Evolutionary conservation across 2,113 vertebrate genomes (phyloP), one percentile per base, ranked within the genome.

Genomic region (Actenoides hombroni): DNA sequence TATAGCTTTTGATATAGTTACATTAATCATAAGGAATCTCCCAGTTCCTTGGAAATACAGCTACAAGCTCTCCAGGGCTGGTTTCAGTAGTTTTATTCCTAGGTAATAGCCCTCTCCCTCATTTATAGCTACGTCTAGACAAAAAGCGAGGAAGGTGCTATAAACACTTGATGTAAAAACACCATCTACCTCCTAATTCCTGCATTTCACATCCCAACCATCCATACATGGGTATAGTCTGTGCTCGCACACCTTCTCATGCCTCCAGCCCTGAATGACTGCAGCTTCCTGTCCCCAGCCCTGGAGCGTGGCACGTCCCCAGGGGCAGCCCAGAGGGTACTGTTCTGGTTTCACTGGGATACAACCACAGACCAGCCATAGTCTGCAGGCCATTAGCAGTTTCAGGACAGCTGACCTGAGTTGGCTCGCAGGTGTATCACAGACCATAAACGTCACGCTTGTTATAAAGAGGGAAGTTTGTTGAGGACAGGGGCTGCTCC

Each of bases 101-200:
- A 84, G 88, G 73, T 95, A 96, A 96, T 86, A 96, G 80, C 77
- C 80, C 92, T 93, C 61, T 94, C 65, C 77, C 57, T 92, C 96
- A 78, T 92, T 94, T 93, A 96, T 92, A 88, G 94, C 95, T 82
- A 28, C 94, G 94, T 97, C 95, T 96, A 97, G 95, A 97, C 90
- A 88, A 80, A 57, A 19, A 86, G 95, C 7, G 35, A 91, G 74
- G 73, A 84, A 91, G 75, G 80, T 40, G 80, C 92, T 93, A 93
- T 93, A 95, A 97, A 95, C 19, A 13, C 39, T 83, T 59, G 65
- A 86, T 69, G 90, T 83, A 84, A 92, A 90, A 92, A 56, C 48
- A 76, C 56, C 49, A 64, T 61, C 96, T 88, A 60, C 56, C 70
- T 54, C 82, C 64, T 51, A 69, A 69, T 83, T 74, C 85, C 90